These are phyloP conservation scores for Ochotona curzoniae DNA, from an alignment of 2,113 vertebrate genomes.

Conservation along the genomic window DNA sequence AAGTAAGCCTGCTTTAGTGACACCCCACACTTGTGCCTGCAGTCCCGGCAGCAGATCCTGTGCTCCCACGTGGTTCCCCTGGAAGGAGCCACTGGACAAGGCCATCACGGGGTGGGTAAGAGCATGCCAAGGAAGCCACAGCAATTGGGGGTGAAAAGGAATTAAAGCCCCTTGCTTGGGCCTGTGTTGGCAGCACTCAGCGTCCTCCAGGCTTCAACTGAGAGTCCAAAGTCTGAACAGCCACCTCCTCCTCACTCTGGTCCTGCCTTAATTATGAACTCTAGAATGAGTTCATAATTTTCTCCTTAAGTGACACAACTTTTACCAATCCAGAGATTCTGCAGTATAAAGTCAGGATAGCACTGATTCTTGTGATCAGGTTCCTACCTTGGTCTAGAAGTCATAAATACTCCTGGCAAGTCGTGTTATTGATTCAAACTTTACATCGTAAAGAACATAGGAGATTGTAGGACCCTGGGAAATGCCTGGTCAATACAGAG, in stretches of 20 bases:
- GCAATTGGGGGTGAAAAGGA: neutral
- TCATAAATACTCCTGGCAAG: slow-evolving; percentile 4
- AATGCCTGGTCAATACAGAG: neutral
- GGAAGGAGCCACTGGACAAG: neutral
- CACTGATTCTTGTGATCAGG: neutral
- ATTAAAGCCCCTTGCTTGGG: neutral
- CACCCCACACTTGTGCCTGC: slow-evolving; percentile 2
- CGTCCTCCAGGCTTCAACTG: neutral
- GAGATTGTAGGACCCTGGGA: neutral
- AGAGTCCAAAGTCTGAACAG: neutral
- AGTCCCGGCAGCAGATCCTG: neutral
- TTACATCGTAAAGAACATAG: neutral
- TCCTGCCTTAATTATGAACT: neutral
- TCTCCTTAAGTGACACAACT: neutral
- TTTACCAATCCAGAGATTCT: neutral
- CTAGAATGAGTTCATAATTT: neutral
- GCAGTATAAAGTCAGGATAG: neutral
- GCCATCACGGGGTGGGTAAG: too few relatives aligned
- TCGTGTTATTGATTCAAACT: neutral
- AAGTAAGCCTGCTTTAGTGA: neutral
- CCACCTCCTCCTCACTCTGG: neutral
- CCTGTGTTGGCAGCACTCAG: neutral
- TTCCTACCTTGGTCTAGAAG: neutral
- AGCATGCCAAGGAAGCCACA: neutral
- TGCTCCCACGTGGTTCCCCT: neutral